phyloP scores from a whole-genome alignment of 1,140 invertebrate genomes.

The Caenorhabditis elegans region DNA sequence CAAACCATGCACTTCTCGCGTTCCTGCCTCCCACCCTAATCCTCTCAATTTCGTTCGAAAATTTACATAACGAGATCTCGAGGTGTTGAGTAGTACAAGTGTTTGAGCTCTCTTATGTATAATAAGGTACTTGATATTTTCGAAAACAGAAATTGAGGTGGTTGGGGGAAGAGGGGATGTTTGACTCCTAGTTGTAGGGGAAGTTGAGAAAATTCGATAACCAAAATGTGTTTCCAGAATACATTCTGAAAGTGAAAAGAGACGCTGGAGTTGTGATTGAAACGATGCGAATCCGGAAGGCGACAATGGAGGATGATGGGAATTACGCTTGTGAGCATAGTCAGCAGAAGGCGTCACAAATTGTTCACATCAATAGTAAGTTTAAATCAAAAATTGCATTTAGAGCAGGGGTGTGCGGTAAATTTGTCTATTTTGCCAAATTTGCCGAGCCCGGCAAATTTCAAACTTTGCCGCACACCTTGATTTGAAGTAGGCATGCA shows the following conservation, averaged over 20 bases:
- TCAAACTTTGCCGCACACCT: too few species aligned
- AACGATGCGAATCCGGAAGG: slow-evolving; percentile 32
- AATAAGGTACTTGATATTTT: slow-evolving; percentile 4
- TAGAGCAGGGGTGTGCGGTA: too few species aligned
- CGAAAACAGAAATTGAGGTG: neutral
- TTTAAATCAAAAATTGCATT: neutral
- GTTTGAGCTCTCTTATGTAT: neutral
- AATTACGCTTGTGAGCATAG: slow-evolving; percentile 43
- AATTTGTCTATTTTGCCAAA: too few species aligned
- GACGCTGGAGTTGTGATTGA: slow-evolving; percentile 37
- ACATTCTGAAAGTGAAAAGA: slow-evolving; percentile 48
- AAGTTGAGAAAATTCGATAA: neutral
- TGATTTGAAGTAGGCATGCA: too few species aligned
- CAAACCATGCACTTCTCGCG: too few species aligned
- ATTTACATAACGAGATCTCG: neutral
- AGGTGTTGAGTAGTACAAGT: neutral
- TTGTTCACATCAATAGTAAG: slow-evolving; percentile 46
- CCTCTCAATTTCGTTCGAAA: too few species aligned
- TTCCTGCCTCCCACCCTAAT: too few species aligned
- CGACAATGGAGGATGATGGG: slow-evolving; percentile 45
- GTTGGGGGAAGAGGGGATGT: neutral
- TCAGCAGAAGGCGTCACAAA: slow-evolving; percentile 25
- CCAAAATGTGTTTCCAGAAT: slow-evolving; percentile 35
- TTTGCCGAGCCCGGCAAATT: too few species aligned
- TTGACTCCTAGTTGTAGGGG: too few species aligned